Base-by-base conservation (phyloP, 1,140 invertebrate genomes). In the Laupala kohalensis region DNA sequence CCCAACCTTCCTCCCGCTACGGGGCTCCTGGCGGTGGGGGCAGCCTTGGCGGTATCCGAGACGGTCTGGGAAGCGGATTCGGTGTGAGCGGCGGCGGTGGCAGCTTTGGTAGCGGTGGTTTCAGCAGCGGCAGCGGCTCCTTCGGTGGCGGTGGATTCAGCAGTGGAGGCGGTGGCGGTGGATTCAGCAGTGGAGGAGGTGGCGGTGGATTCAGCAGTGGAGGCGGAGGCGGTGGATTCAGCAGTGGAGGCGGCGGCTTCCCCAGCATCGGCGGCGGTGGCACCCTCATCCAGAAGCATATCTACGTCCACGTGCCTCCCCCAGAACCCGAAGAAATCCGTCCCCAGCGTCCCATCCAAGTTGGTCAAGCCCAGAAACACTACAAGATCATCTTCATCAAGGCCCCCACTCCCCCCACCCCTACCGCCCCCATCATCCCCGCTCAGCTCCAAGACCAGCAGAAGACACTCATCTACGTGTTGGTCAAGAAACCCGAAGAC, bases 401-500 rank as follows among this genome's bases (percentile, higher is more conserved):
- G 91, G 67, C 93, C 93, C 86, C 93, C 93, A 80, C 92, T 93
- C 83, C 90, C 92, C 37, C 92, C 91, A 71, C 86, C 90, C 67
- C 85, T 89, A 65, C 89, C 90, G 29, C 86, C 89, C 70, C 89
- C 90, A 63, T 87, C 87, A 69, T 89, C 89, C 6, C 90, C 90
- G 66, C 79, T 80, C n/a, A 81, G 90, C 30, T 88, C 89, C 75
- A 85, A 87, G 23, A 70, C 67, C 80, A 90, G 92, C 90, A 93
- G 80, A 94, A 93, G 84, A 94, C 92, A 19, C 84, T 93, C 72
- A 92, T 94, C 76, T 94, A 94, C 81, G 92, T 94, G 27, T 81
- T 94, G 79, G 90, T 93, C 72, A 93, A 93, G 87, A 91, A 89
- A 80, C 81, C 90, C 92, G 80, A 94, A 93, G 84, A 94, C 92